A percentile compares a stretch with the other conserved stretches of the same genome.
phyloP scores from a whole-genome alignment of 2,797 vertebrate genomes.

The Pangasius djambal region DNA sequence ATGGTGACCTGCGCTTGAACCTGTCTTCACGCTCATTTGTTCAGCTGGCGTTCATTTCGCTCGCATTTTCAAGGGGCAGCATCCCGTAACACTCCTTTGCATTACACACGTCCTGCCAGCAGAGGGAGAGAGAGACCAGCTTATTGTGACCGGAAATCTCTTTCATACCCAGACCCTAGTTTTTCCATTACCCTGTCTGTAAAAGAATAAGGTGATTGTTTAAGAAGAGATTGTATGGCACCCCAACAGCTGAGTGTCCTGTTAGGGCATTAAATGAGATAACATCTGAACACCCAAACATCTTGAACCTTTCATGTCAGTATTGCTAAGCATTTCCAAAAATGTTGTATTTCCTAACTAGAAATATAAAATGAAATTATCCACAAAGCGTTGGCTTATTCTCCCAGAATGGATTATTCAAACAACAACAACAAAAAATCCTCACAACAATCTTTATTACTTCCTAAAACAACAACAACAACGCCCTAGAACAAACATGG shows the following conservation, averaged over 20 bases:
- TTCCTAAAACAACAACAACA: neutral
- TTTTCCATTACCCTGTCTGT: neutral
- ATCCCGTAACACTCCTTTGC: conserved; percentile 7
- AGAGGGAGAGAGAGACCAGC: conserved; percentile 82
- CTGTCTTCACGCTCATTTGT: conserved; percentile 86
- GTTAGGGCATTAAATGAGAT: neutral
- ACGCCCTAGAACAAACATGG: neutral
- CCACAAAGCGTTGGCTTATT: neutral
- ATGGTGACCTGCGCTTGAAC: conserved; percentile 93
- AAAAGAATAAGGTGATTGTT: conserved; percentile 4
- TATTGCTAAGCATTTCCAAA: neutral
- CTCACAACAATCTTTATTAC: neutral
- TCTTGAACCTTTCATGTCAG: neutral
- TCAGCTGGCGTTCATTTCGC: conserved; percentile 89
- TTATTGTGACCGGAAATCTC: conserved; percentile 42
- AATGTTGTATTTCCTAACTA: neutral
- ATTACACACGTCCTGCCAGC: conserved; percentile 53
- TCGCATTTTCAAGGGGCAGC: conserved; percentile 59
- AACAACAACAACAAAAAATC: neutral
- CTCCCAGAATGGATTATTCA: neutral
- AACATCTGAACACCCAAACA: neutral
- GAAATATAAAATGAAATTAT: neutral
- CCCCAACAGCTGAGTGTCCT: neutral
- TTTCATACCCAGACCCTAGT: neutral
- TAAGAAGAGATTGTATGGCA: conserved; percentile 2